A percentile compares a stretch with the other conserved stretches of the same genome.
These are phyloP conservation scores for Caligus rogercresseyi DNA, from an alignment of 1,140 invertebrate species.

Conservation along the genomic window DNA sequence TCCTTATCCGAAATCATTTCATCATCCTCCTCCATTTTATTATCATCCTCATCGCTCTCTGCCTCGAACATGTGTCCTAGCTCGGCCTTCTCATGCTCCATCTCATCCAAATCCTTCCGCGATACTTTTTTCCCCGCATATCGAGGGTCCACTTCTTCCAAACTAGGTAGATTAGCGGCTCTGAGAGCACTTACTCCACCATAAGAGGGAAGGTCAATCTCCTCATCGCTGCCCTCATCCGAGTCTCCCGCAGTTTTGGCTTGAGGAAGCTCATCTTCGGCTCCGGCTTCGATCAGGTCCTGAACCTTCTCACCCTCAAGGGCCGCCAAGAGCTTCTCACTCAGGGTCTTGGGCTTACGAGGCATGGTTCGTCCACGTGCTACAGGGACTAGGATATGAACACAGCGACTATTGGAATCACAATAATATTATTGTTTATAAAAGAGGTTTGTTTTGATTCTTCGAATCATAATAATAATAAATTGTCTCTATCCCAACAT, in stretches of 20 bases:
- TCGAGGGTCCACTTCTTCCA: slow-evolving; percentile 25
- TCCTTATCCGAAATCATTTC: slow-evolving; percentile 24
- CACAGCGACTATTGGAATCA: no score
- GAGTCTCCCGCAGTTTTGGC: not conserved
- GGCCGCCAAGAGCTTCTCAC: not conserved
- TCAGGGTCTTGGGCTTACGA: not conserved
- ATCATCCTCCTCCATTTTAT: slow-evolving; percentile 17
- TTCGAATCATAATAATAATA: no score
- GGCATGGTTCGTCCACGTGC: no score
- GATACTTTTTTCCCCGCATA: slow-evolving; percentile 28
- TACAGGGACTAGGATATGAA: no score
- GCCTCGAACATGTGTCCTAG: slow-evolving; percentile 19
- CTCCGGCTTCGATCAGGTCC: not conserved
- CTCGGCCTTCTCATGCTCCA: slow-evolving; percentile 12
- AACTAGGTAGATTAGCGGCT: slow-evolving; percentile 21
- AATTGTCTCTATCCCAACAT: no score
- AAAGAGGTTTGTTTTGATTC: no score
- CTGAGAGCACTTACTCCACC: not conserved
- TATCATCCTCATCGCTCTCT: slow-evolving; percentile 11
- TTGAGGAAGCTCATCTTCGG: not conserved
- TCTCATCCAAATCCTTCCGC: slow-evolving; percentile 22
- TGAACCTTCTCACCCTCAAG: not conserved
- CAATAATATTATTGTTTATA: no score
- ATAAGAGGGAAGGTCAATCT: not conserved
- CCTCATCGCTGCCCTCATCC: not conserved